Evolutionary conservation across 2,888 invertebrate genomes (phyloP), one percentile per base, ranked within the genome.

Genomic region (Alviniconcha strummeri): DNA sequence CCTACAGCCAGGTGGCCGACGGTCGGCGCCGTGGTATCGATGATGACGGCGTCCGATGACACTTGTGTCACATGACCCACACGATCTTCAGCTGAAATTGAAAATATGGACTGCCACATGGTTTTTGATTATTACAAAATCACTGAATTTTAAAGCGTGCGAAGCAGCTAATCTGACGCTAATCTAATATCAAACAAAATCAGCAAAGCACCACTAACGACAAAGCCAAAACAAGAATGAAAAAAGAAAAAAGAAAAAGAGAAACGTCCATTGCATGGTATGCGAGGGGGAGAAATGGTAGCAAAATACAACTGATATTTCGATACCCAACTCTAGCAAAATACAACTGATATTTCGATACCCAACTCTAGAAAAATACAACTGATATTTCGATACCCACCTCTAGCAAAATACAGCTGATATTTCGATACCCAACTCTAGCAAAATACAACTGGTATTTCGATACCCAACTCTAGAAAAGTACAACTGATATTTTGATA

Each of bases 21-120:
- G 64, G 36, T 79, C n/a, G 79, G 79, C 19, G 79, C 64, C 67
- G 79, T 64, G 64, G 19, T 79, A 64, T 79, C 79, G 57, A 79
- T 36, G 15, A 67, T 36, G 52, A 67, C 36, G 19, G 15, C n/a
- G 5, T 52, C 52, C 11, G 79, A 79, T 11, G 60, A 79, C 5
- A 52, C 64, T 52, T 60, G 19, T 36, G 79, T 79, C 36, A 64
- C 67, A 17, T 36, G 67, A 36, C 79, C 79, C 6, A 79, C 67
- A 19, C 67, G 79, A 79, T 79, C 79, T 60, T 60, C 64, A 11
- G 79, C 79, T 79, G 77, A 36, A 36, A 36, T 36, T 36, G 36
- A 55, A 76, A 36, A 36, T 36, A 36, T 36, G 36, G 36, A 36
- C 36, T 36, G 36, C 36, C 36, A 36, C 36, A 36, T 36, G 36